Evolutionary conservation across 2,888 invertebrate species (phyloP).

Genomic region (Leucoma salicis): DNA sequence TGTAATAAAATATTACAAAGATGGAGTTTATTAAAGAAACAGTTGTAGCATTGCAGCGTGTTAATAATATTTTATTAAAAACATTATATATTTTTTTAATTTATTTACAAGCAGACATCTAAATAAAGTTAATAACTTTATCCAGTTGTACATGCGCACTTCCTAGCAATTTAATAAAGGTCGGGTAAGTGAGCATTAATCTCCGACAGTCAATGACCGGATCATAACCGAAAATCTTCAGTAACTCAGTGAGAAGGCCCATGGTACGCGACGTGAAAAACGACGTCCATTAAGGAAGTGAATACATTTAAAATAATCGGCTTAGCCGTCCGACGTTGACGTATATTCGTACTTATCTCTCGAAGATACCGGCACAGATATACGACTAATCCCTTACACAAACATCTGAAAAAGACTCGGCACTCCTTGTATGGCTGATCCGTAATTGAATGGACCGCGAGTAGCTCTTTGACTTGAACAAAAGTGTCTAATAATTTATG

Average conservation of each 20-base stretch:
- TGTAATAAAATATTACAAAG: no score
- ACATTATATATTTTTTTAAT: no score
- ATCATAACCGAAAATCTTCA: conserved; percentile 79
- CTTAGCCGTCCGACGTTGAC: conserved; percentile 82
- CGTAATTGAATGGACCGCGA: conserved; percentile 75
- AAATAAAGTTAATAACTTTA: conserved; percentile 42
- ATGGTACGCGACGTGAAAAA: conserved; percentile 72
- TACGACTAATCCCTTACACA: conserved; percentile 78
- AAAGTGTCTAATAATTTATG: conserved; percentile 80
- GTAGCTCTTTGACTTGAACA: conserved; percentile 74
- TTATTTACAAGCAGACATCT: no score
- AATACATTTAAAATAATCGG: conserved; percentile 83
- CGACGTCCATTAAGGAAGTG: conserved; percentile 82
- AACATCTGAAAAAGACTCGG: conserved; percentile 80
- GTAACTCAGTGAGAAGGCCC: conserved; percentile 68
- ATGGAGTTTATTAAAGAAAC: no score
- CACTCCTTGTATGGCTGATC: conserved; percentile 74
- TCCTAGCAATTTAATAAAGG: conserved; percentile 66
- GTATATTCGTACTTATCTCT: conserved; percentile 82
- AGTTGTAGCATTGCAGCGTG: no score
- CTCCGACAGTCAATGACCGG: conserved; percentile 76
- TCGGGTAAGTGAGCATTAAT: conserved; percentile 66
- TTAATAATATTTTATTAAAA: no score
- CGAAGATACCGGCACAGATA: conserved; percentile 81
- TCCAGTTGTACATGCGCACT: conserved; percentile 38